Evolutionary conservation across 2,113 vertebrate genomes (phyloP).

Genomic region (Labrus mixtus): DNA sequence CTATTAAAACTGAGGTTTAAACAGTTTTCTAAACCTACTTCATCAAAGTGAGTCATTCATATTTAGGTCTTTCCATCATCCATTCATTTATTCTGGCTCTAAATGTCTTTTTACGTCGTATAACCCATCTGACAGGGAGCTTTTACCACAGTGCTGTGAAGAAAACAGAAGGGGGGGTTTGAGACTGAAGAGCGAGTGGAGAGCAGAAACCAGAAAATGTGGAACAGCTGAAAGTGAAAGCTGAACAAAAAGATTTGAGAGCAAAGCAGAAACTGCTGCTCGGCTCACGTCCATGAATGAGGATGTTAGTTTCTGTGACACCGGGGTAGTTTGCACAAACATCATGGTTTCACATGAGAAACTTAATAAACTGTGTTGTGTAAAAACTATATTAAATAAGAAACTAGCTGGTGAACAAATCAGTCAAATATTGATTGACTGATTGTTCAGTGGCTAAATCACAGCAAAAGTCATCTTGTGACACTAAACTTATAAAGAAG

Average conservation of each 20-base stretch:
- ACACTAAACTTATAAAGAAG: too few relatives aligned
- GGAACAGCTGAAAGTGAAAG: constrained; percentile 10
- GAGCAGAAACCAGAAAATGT: constrained; percentile 16
- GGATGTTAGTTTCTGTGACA: not conserved
- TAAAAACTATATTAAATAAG: too few relatives aligned
- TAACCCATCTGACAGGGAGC: constrained; percentile 26
- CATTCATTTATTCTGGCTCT: not conserved
- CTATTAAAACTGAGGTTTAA: not conserved
- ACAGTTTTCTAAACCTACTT: not conserved
- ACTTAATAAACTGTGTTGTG: not conserved
- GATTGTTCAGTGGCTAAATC: too few relatives aligned
- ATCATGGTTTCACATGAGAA: not conserved
- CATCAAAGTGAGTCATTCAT: constrained; percentile 1
- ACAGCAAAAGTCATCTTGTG: too few relatives aligned
- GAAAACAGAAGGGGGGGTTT: not conserved
- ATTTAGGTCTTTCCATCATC: not conserved
- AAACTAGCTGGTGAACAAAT: too few relatives aligned
- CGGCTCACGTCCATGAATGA: not conserved
- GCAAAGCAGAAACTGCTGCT: not conserved
- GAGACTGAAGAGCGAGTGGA: not conserved
- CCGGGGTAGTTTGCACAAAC: too few relatives aligned
- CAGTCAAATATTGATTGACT: too few relatives aligned
- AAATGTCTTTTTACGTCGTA: not conserved
- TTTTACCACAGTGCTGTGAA: constrained; percentile 22
- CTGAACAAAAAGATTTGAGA: constrained; percentile 25